phyloP scores from a whole-genome alignment of 2,888 invertebrate genomes.

The Gnatocerus cornutus region DNA sequence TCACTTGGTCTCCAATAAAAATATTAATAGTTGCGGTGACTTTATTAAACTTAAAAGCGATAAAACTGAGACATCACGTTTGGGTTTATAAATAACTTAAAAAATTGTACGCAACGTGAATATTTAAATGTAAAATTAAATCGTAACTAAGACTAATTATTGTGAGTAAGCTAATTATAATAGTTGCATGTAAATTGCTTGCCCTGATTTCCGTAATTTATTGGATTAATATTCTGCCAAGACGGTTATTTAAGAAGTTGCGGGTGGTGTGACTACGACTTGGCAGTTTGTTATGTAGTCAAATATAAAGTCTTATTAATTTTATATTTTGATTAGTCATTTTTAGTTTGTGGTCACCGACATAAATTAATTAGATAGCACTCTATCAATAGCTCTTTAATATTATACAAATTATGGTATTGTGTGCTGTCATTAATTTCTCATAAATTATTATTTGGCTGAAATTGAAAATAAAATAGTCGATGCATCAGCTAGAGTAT shows the following conservation, averaged over 20 bases:
- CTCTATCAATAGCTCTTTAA: neutral
- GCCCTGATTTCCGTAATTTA: constrained; percentile 39
- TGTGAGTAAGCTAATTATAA: constrained; percentile 39
- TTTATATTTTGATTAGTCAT: neutral
- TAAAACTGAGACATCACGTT: neutral
- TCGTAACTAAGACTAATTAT: neutral
- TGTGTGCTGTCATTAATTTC: constrained; percentile 1
- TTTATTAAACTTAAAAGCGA: constrained; percentile 12
- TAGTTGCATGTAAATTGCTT: constrained; percentile 39
- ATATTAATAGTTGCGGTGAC: constrained; percentile 19
- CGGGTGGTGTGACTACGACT: constrained; percentile 47
- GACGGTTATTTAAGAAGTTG: constrained; percentile 44
- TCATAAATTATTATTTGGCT: constrained; percentile 1
- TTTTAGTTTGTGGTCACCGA: too few species aligned
- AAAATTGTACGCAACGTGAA: constrained; percentile 5
- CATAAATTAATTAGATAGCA: too few species aligned
- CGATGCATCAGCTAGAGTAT: neutral
- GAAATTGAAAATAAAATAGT: constrained; percentile 24
- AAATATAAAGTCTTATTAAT: constrained; percentile 9
- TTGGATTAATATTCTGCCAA: constrained; percentile 46
- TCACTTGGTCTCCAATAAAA: constrained; percentile 9
- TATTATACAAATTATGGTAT: neutral
- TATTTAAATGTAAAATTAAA: neutral
- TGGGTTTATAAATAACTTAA: neutral
- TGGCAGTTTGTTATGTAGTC: constrained; percentile 43